Conservation (phyloP, 2,113 vertebrate genomes). For the Ammospiza caudacuta region DNA sequence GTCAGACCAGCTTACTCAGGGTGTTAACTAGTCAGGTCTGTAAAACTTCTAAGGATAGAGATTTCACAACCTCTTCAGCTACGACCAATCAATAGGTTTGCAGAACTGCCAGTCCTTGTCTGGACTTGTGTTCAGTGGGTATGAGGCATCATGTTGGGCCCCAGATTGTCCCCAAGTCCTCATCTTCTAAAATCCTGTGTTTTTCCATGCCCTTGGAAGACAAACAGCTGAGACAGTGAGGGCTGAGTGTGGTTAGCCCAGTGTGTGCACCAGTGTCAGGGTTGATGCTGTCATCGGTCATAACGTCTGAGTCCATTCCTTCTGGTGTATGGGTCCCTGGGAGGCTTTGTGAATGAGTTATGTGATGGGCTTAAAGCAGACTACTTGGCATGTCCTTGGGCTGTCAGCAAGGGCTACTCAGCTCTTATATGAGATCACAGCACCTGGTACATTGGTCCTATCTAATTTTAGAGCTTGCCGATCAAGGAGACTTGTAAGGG, state of each 20-base stretch:
- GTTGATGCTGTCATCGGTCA: not conserved
- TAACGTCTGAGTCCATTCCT: not conserved
- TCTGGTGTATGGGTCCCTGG: not conserved
- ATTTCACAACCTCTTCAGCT: not conserved
- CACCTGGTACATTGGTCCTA: not conserved
- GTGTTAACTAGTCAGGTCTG: not conserved
- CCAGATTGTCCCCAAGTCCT: not conserved
- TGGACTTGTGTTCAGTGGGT: not conserved
- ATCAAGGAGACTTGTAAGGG: not conserved
- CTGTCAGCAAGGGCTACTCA: not conserved
- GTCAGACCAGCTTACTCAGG: not conserved
- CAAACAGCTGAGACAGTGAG: not conserved
- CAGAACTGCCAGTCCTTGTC: not conserved
- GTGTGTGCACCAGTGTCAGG: not conserved
- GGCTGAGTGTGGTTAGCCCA: not conserved
- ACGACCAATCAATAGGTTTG: not conserved
- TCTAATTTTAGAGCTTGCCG: not conserved
- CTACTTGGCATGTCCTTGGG: not conserved
- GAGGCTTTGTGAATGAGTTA: not conserved
- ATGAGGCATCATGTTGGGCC: not conserved
- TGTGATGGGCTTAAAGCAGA: not conserved
- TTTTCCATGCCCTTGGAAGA: not conserved
- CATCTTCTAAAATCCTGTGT: not conserved
- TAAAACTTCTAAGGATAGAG: not conserved
- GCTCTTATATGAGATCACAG: not conserved